Percentiles rank a stretch among this genome's conserved stretches.
phyloP scores from a whole-genome alignment of 2,888 invertebrate genomes.

The Poecilobothrus nobilitatus region DNA sequence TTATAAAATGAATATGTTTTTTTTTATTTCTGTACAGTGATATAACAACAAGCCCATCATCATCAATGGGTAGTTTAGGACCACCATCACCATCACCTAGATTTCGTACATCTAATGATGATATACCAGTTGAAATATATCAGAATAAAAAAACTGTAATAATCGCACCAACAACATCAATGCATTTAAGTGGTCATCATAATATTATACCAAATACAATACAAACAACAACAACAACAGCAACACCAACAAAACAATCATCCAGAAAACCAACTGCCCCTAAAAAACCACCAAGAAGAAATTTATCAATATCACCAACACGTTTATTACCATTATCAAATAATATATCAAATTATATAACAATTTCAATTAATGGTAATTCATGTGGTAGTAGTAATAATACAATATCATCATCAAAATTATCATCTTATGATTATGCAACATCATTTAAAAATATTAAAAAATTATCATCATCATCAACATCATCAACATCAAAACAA shows the following conservation, averaged over 20 bases:
- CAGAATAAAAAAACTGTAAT: constrained; percentile 20
- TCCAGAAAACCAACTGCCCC: constrained; percentile 65
- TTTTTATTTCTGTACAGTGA: constrained; percentile 27
- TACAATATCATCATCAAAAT: constrained; percentile 28
- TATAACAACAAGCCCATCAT: constrained; percentile 38
- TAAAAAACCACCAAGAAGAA: constrained; percentile 80
- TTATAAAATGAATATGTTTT: background rate
- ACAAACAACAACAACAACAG: constrained; percentile 24
- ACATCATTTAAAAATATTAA: background rate
- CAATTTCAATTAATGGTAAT: constrained; percentile 18
- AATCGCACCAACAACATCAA: constrained; percentile 10
- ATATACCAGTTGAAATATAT: constrained; percentile 21
- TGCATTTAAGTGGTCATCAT: constrained; percentile 28
- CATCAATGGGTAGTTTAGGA: constrained; percentile 40
- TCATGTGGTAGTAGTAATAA: constrained; percentile 27
- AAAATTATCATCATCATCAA: background rate
- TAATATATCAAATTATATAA: constrained; percentile 16
- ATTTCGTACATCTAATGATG: constrained; percentile 34
- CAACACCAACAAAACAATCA: background rate
- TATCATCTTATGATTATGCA: constrained; percentile 32
- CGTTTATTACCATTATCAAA: constrained; percentile 51
- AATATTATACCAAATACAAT: constrained; percentile 23
- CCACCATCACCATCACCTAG: constrained; percentile 37
- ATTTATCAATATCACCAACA: constrained; percentile 78
- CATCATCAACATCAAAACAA: background rate